Evolutionary conservation across 2,888 invertebrate species (phyloP).

Genomic region (Eupithecia dodoneata): DNA sequence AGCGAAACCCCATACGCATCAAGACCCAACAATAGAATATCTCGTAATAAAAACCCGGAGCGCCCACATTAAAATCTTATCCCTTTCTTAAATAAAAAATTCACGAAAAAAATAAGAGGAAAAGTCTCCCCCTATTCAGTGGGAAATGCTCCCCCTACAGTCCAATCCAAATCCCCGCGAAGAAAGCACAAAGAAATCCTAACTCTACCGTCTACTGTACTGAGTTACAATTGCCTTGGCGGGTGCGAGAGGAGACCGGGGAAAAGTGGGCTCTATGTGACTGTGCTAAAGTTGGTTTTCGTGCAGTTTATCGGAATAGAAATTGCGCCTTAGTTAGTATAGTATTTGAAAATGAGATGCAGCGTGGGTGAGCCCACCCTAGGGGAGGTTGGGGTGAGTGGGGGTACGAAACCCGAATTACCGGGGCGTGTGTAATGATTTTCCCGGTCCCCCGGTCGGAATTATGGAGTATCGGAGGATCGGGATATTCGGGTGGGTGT

Average conservation of each 20-base stretch:
- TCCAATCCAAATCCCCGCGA: constrained; percentile 54
- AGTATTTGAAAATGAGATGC: constrained; percentile 84
- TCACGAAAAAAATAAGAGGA: constrained; percentile 79
- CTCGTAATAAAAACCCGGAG: constrained; percentile 80
- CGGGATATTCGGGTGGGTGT: constrained; percentile 59
- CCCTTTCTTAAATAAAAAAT: constrained; percentile 85
- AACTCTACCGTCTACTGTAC: constrained; percentile 69
- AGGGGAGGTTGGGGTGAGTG: constrained; percentile 46
- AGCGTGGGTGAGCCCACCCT: constrained; percentile 61
- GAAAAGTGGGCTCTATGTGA: constrained; percentile 58
- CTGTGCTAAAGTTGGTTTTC: constrained; percentile 65
- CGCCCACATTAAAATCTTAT: constrained; percentile 84
- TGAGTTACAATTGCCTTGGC: constrained; percentile 74
- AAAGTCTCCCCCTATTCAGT: constrained; percentile 78
- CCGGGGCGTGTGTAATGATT: constrained; percentile 84
- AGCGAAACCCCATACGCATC: constrained; percentile 81
- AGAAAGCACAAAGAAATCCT: constrained; percentile 72
- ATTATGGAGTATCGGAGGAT: constrained; percentile 79
- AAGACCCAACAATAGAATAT: constrained; percentile 76
- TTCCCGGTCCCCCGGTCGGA: constrained; percentile 80
- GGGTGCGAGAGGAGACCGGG: constrained; percentile 35
- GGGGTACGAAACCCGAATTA: constrained; percentile 81
- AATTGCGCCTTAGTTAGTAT: constrained; percentile 70
- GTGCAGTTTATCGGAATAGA: constrained; percentile 57
- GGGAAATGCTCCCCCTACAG: constrained; percentile 61